These are phyloP conservation scores for Hemibagrus guttatus DNA, from an alignment of 2,797 vertebrate species.

Conservation along the genomic window DNA sequence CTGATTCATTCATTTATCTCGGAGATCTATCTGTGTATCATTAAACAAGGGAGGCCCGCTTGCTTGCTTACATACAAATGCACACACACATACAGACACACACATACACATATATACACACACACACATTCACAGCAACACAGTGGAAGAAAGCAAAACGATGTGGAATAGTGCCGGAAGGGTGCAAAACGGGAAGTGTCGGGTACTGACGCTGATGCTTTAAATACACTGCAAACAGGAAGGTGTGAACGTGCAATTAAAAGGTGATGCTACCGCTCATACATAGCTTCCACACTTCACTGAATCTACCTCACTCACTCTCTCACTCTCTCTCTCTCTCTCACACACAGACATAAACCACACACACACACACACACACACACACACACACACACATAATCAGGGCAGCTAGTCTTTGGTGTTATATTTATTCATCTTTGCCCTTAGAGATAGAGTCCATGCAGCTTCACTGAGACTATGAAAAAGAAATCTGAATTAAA, in stretches of 20 bases:
- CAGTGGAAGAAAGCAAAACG: neutral
- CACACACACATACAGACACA: conserved; percentile 14
- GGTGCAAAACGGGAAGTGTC: neutral
- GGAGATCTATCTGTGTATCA: conserved; percentile 33
- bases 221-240: conserved; percentile 27
- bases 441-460: conserved; percentile 47
- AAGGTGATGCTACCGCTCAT: conserved; percentile 66
- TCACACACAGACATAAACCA: neutral
- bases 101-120: too few species aligned
- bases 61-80: conserved; percentile 11
- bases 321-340: neutral
- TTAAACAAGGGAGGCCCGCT: conserved; percentile 30
- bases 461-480: neutral
- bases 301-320: conserved; percentile 32
- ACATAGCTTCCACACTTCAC: conserved; percentile 52
- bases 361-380: conserved; percentile 1
- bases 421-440: conserved; percentile 66
- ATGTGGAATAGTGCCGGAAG: neutral
- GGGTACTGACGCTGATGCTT: neutral
- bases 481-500: conserved; percentile 28
- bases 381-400: neutral
- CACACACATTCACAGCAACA: neutral
- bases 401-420: conserved; percentile 51
- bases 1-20: conserved; percentile 66
- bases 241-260: conserved; percentile 66